Evolutionary conservation across 2,888 invertebrate species (phyloP).

Genomic region (Isoperla grammatica): DNA sequence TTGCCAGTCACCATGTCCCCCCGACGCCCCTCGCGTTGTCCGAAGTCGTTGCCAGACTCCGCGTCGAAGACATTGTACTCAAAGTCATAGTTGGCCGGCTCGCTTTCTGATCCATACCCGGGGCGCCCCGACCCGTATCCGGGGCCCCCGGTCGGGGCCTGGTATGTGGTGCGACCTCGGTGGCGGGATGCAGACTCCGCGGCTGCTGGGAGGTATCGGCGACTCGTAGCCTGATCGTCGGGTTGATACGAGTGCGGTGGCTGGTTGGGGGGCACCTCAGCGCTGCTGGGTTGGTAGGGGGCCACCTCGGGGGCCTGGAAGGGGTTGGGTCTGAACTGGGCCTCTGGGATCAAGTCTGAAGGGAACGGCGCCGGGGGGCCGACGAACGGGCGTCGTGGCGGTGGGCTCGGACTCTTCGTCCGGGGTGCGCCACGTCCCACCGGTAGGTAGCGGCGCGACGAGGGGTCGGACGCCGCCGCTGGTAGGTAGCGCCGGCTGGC

Average conservation of each 20-base stretch:
- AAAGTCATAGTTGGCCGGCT: slow-evolving; percentile 78
- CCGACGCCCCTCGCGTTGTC: slow-evolving; percentile 77
- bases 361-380: too few relatives aligned
- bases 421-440: not conserved
- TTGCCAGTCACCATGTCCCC: slow-evolving; percentile 76
- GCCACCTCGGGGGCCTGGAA: not conserved
- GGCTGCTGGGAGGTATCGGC: not conserved
- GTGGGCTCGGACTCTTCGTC: not conserved
- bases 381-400: not conserved
- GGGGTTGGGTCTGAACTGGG: too few relatives aligned
- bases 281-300: slow-evolving; percentile 1
- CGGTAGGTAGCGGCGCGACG: slow-evolving; percentile 1
- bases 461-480: not conserved
- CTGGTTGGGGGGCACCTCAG: not conserved
- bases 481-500: not conserved
- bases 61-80: slow-evolving; percentile 78
- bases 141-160: too few relatives aligned
- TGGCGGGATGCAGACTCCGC: too few relatives aligned
- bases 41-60: slow-evolving; percentile 72
- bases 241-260: not conserved
- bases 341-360: too few relatives aligned
- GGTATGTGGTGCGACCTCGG: too few relatives aligned
- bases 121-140: too few relatives aligned
- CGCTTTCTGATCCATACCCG: too few relatives aligned
- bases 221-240: not conserved